Base-by-base conservation (phyloP, 2,113 vertebrate species). In the Chionomys nivalis region DNA sequence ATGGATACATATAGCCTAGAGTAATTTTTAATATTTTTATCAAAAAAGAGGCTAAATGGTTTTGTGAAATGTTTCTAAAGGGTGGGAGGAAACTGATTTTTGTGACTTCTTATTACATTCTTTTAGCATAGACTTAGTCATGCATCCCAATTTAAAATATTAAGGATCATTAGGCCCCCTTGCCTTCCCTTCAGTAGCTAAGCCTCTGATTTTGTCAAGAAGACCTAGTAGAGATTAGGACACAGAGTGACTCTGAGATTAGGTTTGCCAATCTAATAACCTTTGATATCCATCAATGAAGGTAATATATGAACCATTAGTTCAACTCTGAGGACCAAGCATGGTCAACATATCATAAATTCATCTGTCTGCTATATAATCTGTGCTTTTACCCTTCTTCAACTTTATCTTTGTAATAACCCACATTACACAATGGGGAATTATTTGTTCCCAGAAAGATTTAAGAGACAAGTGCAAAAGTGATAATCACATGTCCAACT, bases 21-120 rank as follows among this genome's bases (percentile, higher is more conserved):
- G 63, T 36, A 87, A 75, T 81, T 61, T 87, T 86, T 44, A 52
- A 86, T 94, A 93, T 96, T 90, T 49, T 42, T 76, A 89, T 66
- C 39, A 49, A 61, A 86, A 66, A 89, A 42, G 47, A 90, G 52
- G 39, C 3, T 42, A 63, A 70, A 75, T 63, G 26, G 23, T 17
- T 87, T 75, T 44, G 10, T 87, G 49, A 87, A 28, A 12, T 65
- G 12, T 93, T 93, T 91, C 77, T 49, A 85, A 88, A 47, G 31
- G 73, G 24, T 44, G 39, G 55, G 61, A 68, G 33, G 36, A 94
- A 96, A 94, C 87, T 89, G 47, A 11, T 86, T 76, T 87, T 33
- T 1, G 14, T 76, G 7, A 16, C 8, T 70, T 44, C 19, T 75
- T 44, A 63, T 55, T 52, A 49, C 26, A 87, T 94, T 86, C 11